Percentiles rank a stretch among this genome's conserved stretches.
These are phyloP conservation scores for Trichacis sp. DNA, from an alignment of 2,888 invertebrate species.

Conservation along the genomic window DNA sequence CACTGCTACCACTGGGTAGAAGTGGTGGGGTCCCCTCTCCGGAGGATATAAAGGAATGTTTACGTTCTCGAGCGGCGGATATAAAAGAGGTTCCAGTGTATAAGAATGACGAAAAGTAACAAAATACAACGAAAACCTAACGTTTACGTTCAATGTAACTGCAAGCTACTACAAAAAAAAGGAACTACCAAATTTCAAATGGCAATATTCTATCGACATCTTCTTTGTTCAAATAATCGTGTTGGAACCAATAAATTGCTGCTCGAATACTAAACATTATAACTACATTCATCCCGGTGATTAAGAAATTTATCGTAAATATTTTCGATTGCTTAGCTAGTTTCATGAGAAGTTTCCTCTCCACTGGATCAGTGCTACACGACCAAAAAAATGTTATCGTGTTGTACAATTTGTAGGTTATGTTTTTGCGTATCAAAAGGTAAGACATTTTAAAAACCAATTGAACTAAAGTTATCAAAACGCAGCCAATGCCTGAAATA, in stretches of 20 bases:
- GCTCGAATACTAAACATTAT: conserved; percentile 22
- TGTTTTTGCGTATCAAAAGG: conserved; percentile 20
- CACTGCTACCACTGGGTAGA: too few species aligned
- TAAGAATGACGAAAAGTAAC: not conserved
- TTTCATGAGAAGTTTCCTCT: conserved; percentile 18
- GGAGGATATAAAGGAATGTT: too few species aligned
- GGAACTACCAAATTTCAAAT: not conserved
- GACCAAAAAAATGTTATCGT: conserved; percentile 32
- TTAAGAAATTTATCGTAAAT: conserved; percentile 26
- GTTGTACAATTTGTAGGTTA: conserved; percentile 26
- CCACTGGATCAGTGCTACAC: conserved; percentile 17
- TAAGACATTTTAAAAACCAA: conserved; percentile 43
- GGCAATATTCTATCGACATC: not conserved
- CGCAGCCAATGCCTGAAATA: conserved; percentile 36
- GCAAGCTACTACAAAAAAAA: not conserved
- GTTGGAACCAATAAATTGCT: conserved; percentile 12
- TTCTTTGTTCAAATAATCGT: conserved; percentile 10
- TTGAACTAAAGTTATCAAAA: conserved; percentile 27
- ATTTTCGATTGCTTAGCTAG: conserved; percentile 33
- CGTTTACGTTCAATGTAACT: too few species aligned
- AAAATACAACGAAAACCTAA: too few species aligned
- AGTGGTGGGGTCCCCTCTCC: too few species aligned
- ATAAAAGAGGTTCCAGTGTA: too few species aligned
- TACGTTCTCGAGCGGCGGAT: too few species aligned
- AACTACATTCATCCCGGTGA: conserved; percentile 20